Evolutionary conservation across 53 echinoderm and acorn worm species (phyloP).

Genomic region (Crossaster papposus): DNA sequence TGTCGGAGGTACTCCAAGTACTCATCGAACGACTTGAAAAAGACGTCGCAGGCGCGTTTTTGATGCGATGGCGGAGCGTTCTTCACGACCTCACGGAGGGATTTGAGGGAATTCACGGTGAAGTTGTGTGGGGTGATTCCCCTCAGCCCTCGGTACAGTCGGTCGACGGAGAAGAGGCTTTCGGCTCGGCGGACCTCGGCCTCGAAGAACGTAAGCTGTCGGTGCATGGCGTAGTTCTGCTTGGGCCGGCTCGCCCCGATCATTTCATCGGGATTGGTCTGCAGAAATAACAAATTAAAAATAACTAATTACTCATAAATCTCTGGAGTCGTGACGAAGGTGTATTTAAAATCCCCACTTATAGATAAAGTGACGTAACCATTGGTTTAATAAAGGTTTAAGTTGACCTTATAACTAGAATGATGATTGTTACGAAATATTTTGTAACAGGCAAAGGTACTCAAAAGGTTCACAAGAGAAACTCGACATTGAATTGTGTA

Average conservation of each 20-base stretch:
- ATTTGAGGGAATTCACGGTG: conserved; percentile 62
- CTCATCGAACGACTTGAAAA: conserved; percentile 71
- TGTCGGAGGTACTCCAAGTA: conserved; percentile 66
- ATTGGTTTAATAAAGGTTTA: no score
- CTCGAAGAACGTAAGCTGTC: conserved; percentile 75
- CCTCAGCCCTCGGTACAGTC: conserved; percentile 67
- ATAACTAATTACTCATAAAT: not conserved
- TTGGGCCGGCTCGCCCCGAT: conserved; percentile 70
- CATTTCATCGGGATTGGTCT: conserved; percentile 92
- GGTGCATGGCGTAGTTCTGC: conserved; percentile 89
- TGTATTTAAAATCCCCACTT: no score
- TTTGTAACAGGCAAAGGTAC: no score
- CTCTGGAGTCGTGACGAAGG: not conserved
- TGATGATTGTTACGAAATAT: no score
- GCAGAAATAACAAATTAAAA: not conserved
- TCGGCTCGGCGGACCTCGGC: conserved; percentile 37
- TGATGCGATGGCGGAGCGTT: conserved; percentile 35
- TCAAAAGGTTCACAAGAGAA: no score
- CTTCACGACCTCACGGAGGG: conserved; percentile 66
- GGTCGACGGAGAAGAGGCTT: conserved; percentile 59
- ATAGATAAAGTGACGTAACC: no score
- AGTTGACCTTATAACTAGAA: no score
- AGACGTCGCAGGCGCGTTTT: conserved; percentile 19
- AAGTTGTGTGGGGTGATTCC: conserved; percentile 67
- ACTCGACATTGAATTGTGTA: no score